Conservation (phyloP, 37 sponge, comb jelly and placozoan species). For the Beroe ovata region DNA sequence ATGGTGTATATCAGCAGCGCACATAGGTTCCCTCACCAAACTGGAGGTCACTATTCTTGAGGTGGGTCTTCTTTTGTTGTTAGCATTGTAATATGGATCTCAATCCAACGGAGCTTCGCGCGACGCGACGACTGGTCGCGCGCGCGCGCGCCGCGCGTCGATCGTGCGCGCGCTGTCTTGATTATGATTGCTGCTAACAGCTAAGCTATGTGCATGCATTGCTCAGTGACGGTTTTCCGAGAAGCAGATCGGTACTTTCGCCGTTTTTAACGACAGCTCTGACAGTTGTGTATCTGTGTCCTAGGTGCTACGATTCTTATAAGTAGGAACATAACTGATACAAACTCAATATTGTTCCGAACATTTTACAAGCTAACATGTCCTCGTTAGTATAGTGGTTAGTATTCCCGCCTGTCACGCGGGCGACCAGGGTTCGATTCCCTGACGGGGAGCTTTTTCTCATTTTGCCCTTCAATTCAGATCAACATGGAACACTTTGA, state of each 20-base stretch:
- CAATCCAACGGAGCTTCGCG: neutral
- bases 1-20: slow-evolving; percentile 62
- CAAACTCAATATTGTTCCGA: too few relatives aligned
- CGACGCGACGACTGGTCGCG: neutral
- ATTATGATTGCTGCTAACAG: too few relatives aligned
- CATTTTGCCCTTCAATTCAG: slow-evolving; percentile 18
- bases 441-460: slow-evolving; percentile 82
- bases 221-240: too few relatives aligned
- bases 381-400: slow-evolving; percentile 94
- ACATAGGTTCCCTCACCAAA: slow-evolving; percentile 47
- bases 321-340: too few relatives aligned
- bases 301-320: too few relatives aligned
- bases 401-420: slow-evolving; percentile 96
- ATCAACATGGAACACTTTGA: slow-evolving; percentile 65
- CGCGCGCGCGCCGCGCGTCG: neutral
- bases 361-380: too few relatives aligned
- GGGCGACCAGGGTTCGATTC: too few relatives aligned
- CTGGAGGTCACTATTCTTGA: slow-evolving; percentile 50
- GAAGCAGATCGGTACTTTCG: too few relatives aligned
- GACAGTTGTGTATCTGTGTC: too few relatives aligned
- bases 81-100: slow-evolving; percentile 25
- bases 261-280: too few relatives aligned
- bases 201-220: too few relatives aligned
- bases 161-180: too few relatives aligned
- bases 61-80: slow-evolving; percentile 42